Evolutionary conservation across 2,113 vertebrate species (phyloP).

Genomic region (Pleuronectes platessa): DNA sequence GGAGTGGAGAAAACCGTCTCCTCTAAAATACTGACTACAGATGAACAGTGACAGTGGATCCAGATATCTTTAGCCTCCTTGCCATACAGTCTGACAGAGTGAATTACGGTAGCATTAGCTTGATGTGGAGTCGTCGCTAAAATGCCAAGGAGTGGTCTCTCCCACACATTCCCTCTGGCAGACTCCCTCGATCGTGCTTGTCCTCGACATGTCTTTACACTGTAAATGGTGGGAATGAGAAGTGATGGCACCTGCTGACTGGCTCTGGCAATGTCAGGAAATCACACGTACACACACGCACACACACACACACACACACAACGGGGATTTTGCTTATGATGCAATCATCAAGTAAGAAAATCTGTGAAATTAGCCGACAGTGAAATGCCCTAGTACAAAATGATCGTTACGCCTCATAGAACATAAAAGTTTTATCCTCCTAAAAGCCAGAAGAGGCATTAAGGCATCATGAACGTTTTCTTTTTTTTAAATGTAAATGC

Average conservation of each 20-base stretch:
- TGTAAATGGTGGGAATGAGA: slow-evolving; percentile 71
- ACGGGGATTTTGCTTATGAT: slow-evolving; percentile 61
- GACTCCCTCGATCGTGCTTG: slow-evolving; percentile 56
- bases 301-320: slow-evolving; percentile 31
- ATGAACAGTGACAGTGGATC: slow-evolving; percentile 32
- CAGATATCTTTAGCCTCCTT: slow-evolving; percentile 47
- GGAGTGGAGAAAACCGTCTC: slow-evolving; percentile 16
- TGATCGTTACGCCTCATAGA: slow-evolving; percentile 29
- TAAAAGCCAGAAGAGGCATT: neutral
- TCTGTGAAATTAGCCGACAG: slow-evolving; percentile 60
- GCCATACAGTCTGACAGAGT: slow-evolving; percentile 58
- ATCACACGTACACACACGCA: slow-evolving; percentile 65
- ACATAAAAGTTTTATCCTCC: slow-evolving; percentile 14
- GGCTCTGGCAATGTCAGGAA: slow-evolving; percentile 65
- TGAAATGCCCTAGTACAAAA: slow-evolving; percentile 37
- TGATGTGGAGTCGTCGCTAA: slow-evolving; percentile 52
- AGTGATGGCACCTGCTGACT: slow-evolving; percentile 78
- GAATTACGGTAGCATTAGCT: slow-evolving; percentile 59
- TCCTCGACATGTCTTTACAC: slow-evolving; percentile 69
- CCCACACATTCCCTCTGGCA: slow-evolving; percentile 69
- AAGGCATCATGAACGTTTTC: neutral
- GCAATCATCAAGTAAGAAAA: slow-evolving; percentile 72
- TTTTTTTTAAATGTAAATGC: neutral
- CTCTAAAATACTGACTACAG: slow-evolving; percentile 41
- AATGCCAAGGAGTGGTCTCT: slow-evolving; percentile 62